Evolutionary conservation across 2,797 vertebrate species (phyloP), one percentile per base, ranked within the genome.

Genomic region (Notamacropus eugenii): DNA sequence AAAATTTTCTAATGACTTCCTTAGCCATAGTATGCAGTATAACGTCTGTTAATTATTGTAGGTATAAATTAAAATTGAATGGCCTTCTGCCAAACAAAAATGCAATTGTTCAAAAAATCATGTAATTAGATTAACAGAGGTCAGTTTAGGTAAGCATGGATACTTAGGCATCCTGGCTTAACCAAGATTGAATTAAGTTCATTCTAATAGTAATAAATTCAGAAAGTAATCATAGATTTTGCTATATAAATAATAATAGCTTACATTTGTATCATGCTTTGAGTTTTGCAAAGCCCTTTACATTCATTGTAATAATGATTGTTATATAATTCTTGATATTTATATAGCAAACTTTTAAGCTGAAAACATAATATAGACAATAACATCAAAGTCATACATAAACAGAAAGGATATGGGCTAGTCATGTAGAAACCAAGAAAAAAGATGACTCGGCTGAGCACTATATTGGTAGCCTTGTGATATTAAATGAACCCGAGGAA

Each of bases 1-100:
- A 4, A 59, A 14, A 87, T 93, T 92, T 56, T 55, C 54, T 62
- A 67, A 59, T 96, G 93, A 62, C 27, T 74, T 74, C 16, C 6
- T 74, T 95, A n/a, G 22, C 59, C 67, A 0, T 40, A 40, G 67
- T 40, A 74, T 22, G 54, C 3, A 94, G 9, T 94, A 58, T 92
- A 50, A 5, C 57, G 16, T 56, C 90, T 96, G 57, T 92, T 93
- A 92, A 22, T 93, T 93, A 22, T 82, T 94, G 4, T 87, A 27
- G 54, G 4, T 91, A 34, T 93, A 96, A 96, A 92, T 93, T 95
- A 96, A 97, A 95, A 95, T 55, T 90, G 90, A 67, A 91, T 96
- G 29, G 4, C 91, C 93, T 54, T 95, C 96, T 28, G 10, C 54
- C 93, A 97, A 92, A 56, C 95, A 93, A 92, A 34, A 93, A 92